phyloP scores from a whole-genome alignment of 2,113 vertebrate species.

The Climacteris rufus region DNA sequence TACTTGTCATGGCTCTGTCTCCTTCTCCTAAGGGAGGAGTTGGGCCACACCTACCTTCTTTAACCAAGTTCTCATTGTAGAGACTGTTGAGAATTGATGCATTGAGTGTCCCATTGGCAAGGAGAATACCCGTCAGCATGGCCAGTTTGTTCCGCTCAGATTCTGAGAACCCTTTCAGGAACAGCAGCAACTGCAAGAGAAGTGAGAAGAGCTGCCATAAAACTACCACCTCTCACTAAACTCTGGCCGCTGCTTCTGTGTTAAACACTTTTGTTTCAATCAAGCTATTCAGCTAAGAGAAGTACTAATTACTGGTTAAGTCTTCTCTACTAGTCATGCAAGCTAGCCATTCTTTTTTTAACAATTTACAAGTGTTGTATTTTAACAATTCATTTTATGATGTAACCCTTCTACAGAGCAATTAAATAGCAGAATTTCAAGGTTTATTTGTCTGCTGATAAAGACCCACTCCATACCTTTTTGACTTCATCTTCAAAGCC shows the following conservation, averaged over 20 bases:
- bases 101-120: slow-evolving; percentile 94
- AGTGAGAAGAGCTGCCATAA: neutral
- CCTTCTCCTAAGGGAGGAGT: neutral
- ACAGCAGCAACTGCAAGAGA: slow-evolving; percentile 88
- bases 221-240: neutral
- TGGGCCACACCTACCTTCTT: slow-evolving; percentile 81
- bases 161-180: slow-evolving; percentile 97
- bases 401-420: neutral
- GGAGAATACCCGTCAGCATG: slow-evolving; percentile 96
- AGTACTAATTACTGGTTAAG: neutral
- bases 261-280: neutral
- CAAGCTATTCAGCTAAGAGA: neutral
- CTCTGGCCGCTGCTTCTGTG: neutral
- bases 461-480: slow-evolving; percentile 79
- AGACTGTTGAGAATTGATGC: slow-evolving; percentile 97
- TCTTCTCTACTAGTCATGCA: neutral
- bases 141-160: slow-evolving; percentile 98
- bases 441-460: neutral
- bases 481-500: slow-evolving; percentile 99
- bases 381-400: neutral
- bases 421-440: neutral
- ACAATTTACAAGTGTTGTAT: neutral
- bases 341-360: neutral
- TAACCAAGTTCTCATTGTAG: slow-evolving; percentile 97
- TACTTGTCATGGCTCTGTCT: neutral